Percentiles rank a stretch among this genome's conserved stretches.
Conservation (phyloP, 1,140 invertebrate species). For the Acyrthosiphon pisum region DNA sequence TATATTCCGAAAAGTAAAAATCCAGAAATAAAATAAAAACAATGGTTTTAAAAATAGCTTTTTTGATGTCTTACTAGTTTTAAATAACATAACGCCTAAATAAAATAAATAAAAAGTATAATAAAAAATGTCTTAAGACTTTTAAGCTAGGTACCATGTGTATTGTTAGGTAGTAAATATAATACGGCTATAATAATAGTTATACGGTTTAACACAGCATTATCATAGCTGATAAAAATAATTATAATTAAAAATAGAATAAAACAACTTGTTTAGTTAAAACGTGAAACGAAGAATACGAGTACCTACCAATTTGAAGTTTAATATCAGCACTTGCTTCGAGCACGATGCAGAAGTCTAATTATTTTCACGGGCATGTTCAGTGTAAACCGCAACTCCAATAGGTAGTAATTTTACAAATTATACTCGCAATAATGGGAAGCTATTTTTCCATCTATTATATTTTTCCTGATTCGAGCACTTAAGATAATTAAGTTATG, state of each 20-base stretch:
- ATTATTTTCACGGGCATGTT: not conserved
- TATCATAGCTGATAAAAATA: not conserved
- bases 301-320: not conserved
- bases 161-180: not conserved
- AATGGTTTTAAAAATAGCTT: not conserved
- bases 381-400: not conserved
- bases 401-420: not conserved
- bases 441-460: not conserved
- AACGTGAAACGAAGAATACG: not conserved
- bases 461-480: slow-evolving; percentile 3
- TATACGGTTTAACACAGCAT: no score
- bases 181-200: not conserved
- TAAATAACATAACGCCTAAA: not conserved
- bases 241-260: not conserved
- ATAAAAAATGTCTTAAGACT: not conserved
- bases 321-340: not conserved
- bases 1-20: not conserved
- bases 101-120: not conserved
- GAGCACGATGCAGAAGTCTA: not conserved
- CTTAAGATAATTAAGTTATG: slow-evolving; percentile 4
- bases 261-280: not conserved
- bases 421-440: not conserved
- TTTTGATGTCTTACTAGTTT: not conserved
- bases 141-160: no score
- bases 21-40: not conserved